phyloP scores from a whole-genome alignment of 2,888 invertebrate species.

The Scaptomyza flava region DNA sequence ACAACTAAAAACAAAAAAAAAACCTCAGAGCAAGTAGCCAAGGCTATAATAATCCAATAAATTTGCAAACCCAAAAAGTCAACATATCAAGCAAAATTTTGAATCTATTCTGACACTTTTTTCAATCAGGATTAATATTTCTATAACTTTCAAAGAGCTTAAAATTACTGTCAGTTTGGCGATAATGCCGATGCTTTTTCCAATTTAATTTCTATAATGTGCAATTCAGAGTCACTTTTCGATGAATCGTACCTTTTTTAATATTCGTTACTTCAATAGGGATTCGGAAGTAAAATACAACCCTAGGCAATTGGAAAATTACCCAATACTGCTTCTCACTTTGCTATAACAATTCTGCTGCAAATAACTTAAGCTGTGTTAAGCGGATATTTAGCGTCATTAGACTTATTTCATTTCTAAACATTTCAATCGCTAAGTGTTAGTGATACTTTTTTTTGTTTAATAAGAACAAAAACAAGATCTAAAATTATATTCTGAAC shows the following conservation, averaged over 20 bases:
- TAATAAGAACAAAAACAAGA: neutral
- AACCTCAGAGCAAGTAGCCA: constrained; percentile 22
- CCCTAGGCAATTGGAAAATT: neutral
- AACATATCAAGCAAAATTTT: constrained; percentile 13
- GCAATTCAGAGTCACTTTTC: too few species aligned
- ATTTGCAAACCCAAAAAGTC: constrained; percentile 23
- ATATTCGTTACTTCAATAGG: neutral
- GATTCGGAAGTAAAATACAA: neutral
- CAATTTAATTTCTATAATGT: neutral
- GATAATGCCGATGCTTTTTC: neutral
- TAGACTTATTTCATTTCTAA: neutral
- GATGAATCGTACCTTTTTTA: too few species aligned
- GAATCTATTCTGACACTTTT: neutral
- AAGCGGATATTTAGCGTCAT: neutral
- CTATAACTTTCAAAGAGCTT: neutral
- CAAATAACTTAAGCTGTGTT: neutral
- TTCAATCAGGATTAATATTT: neutral
- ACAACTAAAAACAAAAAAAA: constrained; percentile 3
- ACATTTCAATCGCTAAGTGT: neutral
- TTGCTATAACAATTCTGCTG: neutral
- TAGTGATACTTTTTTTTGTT: neutral
- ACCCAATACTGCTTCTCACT: neutral
- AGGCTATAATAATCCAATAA: constrained; percentile 58
- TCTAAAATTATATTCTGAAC: neutral
- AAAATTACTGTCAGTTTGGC: neutral